Base-by-base conservation (phyloP, 2,113 vertebrate species). In the Carassius gibelio region DNA sequence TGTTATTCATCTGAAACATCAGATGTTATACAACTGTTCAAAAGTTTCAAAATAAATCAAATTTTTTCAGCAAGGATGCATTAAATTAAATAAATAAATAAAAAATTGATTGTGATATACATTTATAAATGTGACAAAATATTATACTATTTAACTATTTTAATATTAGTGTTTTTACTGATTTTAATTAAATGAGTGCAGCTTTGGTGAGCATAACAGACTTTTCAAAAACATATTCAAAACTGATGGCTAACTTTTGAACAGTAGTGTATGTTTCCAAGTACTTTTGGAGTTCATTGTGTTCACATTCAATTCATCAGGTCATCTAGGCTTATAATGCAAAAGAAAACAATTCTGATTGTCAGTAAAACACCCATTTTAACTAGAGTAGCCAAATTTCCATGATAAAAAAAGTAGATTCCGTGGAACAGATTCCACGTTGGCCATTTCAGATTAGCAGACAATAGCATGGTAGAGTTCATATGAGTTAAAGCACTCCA, bases 391-490 rank as follows among this genome's bases (percentile, higher is more conserved):
- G 50, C 52, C 17, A 36, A 11, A 57, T 77, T 77, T 59, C 50
- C 52, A 77, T 21, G 7, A 76, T 17, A 23, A 76, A 26, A 75
- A 30, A 75, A 0, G 5, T 23, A 48, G 71, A 74, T 48, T 36
- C 36, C 0, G 2, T 77, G 52, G 52, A 77, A 76, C 23, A 76
- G 45, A 76, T 30, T 76, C 26, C 14, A 19, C 26, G 72, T 14
- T 23, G 72, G 38, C 38, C 45, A 50, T 75, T 75, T 50, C 14
- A 1, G 13, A 55, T 11, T 9, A 26, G 17, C 15, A 77, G 26
- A 77, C 75, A 77, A 77, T 77, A 34, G 75, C 45, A 52, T 50
- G 75, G 71, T 21, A 57, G 75, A 21, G 74, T 75, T 75, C 7
- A 14, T 13, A 15, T 2, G 17, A 42, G 52, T 83, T 38, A 36